Conservation (phyloP, 30 jellyfish, hydroid and myxozoan genomes). For the Pseudorhiza aurosa region DNA sequence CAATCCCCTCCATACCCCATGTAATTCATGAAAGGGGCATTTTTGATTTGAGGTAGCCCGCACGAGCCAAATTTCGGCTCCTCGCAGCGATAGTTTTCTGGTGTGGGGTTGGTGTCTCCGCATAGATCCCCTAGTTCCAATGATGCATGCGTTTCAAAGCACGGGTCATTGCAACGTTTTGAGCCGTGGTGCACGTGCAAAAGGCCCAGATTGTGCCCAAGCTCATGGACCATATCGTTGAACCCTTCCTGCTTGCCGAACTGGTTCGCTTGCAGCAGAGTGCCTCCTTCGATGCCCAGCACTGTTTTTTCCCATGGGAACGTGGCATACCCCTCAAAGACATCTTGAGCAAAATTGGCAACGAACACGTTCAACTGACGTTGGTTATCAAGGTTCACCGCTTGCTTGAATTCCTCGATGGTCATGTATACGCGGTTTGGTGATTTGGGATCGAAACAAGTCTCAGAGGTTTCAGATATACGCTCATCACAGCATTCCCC, state of each 20-base stretch:
- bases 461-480: slow-evolving; percentile 23
- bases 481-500: slow-evolving; percentile 49
- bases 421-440: slow-evolving; percentile 37
- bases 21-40: slow-evolving; percentile 79
- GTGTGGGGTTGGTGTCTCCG: slow-evolving; percentile 91
- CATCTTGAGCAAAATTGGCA: background rate
- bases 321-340: slow-evolving; percentile 68
- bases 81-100: slow-evolving; percentile 47
- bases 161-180: slow-evolving; percentile 69
- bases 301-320: slow-evolving; percentile 83
- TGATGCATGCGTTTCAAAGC: slow-evolving; percentile 87
- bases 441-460: slow-evolving; percentile 53
- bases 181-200: slow-evolving; percentile 86
- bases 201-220: slow-evolving; percentile 89
- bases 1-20: slow-evolving; percentile 88
- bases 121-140: slow-evolving; percentile 90
- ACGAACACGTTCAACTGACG: slow-evolving; percentile 51
- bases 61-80: slow-evolving; percentile 42
- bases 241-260: slow-evolving; percentile 56
- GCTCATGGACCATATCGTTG: slow-evolving; percentile 75
- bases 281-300: slow-evolving; percentile 77
- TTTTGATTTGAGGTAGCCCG: slow-evolving; percentile 32
- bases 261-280: slow-evolving; percentile 51
- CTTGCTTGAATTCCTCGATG: slow-evolving; percentile 39
- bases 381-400: slow-evolving; percentile 48